Base-by-base conservation (phyloP, 1,140 invertebrate species). In the Atta cephalotes region DNA sequence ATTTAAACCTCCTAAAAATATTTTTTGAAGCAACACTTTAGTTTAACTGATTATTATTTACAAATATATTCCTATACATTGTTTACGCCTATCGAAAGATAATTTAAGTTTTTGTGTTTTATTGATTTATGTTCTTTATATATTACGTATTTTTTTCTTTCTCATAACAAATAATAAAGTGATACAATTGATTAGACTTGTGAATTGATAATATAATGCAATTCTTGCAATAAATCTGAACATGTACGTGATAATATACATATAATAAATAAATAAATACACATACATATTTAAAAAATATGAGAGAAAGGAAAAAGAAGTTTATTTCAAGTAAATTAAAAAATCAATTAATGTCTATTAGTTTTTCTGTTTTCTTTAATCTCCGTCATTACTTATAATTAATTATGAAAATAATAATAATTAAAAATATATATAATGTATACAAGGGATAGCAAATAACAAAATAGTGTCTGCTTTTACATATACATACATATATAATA, bases 91-190 rank as follows among this genome's bases (percentile, higher is more conserved):
- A 65, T 81, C 35, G 31, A 45, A 71, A 81, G 60, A 31, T 71
- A 81, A 71, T 81, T 81, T 81, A 81, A 70, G 78, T 62, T 81
- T 49, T 58, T 60, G 10, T 71, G 5, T 81, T 81, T 71, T 71
- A 58, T 60, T 71, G 66, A 81, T n/a, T 71, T 81, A 81, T 71
- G 0, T 81, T 80, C 65, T 71, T 5, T 56, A 70, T 71, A 51
- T 81, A 71, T n/a, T 71, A 70, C 49, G 14, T 81, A n/a, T 66
- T 81, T 81, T n/a, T 35, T 35, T 81, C 28, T 68, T 81, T 81
- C 53, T 81, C 78, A 81, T 81, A 66, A 81, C 79, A 81, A 81
- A 1, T 70, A 81, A 81, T 81, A 81, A 81, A 81, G 65, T 81
- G 79, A 58, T 60, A 81, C 21, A 10, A 81, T 70, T 71, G 21